phyloP scores from a whole-genome alignment of 2,113 vertebrate species.

The Procapra przewalskii region DNA sequence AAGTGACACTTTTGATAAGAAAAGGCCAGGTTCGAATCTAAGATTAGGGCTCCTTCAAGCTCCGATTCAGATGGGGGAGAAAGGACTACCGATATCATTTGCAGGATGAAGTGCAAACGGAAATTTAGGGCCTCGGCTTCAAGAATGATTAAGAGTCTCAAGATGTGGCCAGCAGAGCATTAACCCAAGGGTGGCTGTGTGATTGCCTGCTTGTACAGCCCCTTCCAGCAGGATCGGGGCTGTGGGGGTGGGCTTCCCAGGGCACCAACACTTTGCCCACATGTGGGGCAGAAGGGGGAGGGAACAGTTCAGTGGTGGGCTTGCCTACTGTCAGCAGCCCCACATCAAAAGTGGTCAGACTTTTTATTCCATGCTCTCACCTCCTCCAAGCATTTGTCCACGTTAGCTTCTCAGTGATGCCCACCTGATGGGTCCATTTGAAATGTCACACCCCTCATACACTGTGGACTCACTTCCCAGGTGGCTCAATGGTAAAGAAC shows the following conservation, averaged over 20 bases:
- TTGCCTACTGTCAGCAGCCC: background rate
- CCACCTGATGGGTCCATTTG: background rate
- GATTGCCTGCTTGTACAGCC: accelerated
- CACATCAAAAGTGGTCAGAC: background rate
- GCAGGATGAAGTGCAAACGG: background rate
- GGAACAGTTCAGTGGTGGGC: too few species aligned
- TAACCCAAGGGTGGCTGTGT: accelerated
- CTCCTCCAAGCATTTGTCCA: background rate
- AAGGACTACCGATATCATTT: background rate
- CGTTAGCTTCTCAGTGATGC: accelerated
- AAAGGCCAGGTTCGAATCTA: background rate
- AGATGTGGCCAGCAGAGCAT: background rate
- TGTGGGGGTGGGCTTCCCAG: background rate
- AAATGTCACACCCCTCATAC: background rate
- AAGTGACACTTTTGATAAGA: background rate
- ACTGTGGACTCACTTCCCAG: background rate
- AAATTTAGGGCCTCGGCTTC: accelerated
- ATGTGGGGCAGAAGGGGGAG: background rate
- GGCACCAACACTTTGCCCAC: accelerated
- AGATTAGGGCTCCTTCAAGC: background rate
- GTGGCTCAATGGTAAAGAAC: background rate
- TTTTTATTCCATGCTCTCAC: too few species aligned
- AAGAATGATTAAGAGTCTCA: background rate
- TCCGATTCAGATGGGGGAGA: background rate
- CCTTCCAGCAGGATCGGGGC: too few species aligned